phyloP scores from a whole-genome alignment of 2,113 vertebrate genomes.

The Anguilla rostrata region DNA sequence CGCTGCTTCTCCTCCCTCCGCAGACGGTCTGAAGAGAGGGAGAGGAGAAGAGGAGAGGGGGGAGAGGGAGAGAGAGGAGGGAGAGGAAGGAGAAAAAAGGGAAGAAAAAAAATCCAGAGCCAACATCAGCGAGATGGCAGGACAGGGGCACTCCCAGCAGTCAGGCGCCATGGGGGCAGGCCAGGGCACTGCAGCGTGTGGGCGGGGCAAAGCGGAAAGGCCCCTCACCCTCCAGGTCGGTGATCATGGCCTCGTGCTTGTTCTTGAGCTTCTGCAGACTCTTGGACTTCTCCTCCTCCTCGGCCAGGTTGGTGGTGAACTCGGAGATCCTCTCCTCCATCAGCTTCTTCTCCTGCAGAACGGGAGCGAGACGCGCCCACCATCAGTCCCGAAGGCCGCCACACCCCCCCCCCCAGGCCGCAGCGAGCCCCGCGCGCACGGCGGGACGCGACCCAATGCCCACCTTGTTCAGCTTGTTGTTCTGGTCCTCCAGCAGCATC shows the following conservation, averaged over 20 bases:
- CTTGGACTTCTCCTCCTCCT: slow-evolving; percentile 97
- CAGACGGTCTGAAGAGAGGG: slow-evolving; percentile 76
- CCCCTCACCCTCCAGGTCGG: slow-evolving; percentile 85
- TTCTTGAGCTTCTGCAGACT: slow-evolving; percentile 95
- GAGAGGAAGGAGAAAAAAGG: background rate
- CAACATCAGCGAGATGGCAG: background rate
- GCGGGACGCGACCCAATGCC: background rate
- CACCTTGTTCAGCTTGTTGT: slow-evolving; percentile 80
- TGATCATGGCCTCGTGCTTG: slow-evolving; percentile 97
- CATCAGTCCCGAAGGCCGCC: background rate
- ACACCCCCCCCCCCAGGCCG: background rate
- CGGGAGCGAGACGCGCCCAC: background rate
- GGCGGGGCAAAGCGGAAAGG: background rate
- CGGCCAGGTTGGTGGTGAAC: slow-evolving; percentile 86
- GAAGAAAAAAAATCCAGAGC: background rate
- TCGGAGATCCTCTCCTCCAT: slow-evolving; percentile 89
- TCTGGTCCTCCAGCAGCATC: slow-evolving; percentile 82
- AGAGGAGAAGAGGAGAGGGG: background rate
- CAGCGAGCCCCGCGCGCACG: too few species aligned
- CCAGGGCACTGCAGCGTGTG: too few species aligned
- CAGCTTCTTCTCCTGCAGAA: slow-evolving; percentile 88
- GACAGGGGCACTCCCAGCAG: background rate
- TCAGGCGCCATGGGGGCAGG: too few species aligned
- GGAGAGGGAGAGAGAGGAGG: background rate
- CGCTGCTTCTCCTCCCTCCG: slow-evolving; percentile 89